A percentile compares a stretch with the other conserved stretches of the same genome.
phyloP scores from a whole-genome alignment of 2,797 vertebrate species.

The Myotis daubentonii region DNA sequence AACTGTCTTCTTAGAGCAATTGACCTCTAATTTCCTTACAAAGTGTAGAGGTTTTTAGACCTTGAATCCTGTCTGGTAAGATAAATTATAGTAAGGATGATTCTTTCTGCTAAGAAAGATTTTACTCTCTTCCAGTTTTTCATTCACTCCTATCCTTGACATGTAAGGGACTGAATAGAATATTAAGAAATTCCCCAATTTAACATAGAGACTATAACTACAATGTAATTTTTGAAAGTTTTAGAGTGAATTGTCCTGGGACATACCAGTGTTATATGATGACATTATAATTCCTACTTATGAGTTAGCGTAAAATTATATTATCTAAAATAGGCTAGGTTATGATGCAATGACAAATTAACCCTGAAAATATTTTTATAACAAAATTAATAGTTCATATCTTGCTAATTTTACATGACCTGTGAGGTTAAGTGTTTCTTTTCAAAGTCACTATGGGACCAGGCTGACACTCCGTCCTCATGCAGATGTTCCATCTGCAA shows the following conservation, averaged over 20 bases:
- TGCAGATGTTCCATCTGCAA: not conserved
- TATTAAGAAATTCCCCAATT: conserved; percentile 26
- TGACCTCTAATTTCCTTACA: not conserved
- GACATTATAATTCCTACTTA: conserved; percentile 33
- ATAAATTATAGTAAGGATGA: conserved; percentile 37
- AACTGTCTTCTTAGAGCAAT: conserved; percentile 21
- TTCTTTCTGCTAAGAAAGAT: conserved; percentile 15
- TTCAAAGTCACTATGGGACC: not conserved
- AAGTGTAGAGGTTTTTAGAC: not conserved
- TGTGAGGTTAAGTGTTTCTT: not conserved
- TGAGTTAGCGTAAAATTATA: not conserved
- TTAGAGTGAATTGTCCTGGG: not conserved
- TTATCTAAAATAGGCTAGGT: not conserved
- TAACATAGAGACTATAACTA: not conserved
- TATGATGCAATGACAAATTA: not conserved
- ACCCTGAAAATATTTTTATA: not conserved
- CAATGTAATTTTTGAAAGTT: not conserved
- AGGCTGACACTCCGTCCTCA: not conserved
- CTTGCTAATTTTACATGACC: not conserved
- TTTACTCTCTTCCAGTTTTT: not conserved
- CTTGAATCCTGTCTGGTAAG: not conserved
- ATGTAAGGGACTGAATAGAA: not conserved
- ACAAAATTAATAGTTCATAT: not conserved
- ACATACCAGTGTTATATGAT: not conserved
- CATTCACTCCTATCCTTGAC: not conserved